phyloP scores from a whole-genome alignment of 37 sponge, comb jelly and placozoan genomes.

The Geodia barretti region DNA sequence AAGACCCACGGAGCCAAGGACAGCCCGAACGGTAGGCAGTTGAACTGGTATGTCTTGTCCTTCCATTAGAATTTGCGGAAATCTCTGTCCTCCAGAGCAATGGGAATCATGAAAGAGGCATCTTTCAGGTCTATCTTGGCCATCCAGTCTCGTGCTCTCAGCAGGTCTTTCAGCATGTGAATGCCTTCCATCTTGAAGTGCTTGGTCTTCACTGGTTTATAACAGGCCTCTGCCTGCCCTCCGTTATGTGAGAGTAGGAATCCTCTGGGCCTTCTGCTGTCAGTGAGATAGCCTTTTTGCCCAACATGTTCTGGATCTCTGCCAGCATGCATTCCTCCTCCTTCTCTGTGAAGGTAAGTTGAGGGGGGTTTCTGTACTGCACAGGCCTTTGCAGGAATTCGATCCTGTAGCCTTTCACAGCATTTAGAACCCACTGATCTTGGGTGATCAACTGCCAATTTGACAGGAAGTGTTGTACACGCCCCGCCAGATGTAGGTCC shows the following conservation, averaged over 20 bases:
- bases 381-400: background rate
- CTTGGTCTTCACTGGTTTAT: background rate
- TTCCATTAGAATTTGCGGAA: conserved; percentile 8
- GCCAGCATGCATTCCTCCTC: background rate
- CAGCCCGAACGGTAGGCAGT: conserved; percentile 25
- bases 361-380: background rate
- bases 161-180: conserved; percentile 19
- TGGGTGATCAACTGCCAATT: background rate
- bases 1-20: conserved; percentile 28
- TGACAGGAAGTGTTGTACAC: background rate
- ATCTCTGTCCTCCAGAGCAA: conserved; percentile 1
- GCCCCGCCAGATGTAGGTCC: background rate
- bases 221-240: background rate
- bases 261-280: background rate
- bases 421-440: background rate
- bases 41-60: background rate
- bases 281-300: background rate
- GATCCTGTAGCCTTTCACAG: background rate
- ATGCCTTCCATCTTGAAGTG: conserved; percentile 41
- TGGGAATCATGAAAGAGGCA: conserved; percentile 5
- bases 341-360: too few species aligned
- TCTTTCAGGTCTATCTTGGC: conserved; percentile 29
- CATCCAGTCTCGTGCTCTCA: conserved; percentile 10
- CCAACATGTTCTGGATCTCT: conserved; percentile 8
- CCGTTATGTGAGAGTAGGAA: conserved; percentile 5